Base-by-base conservation (phyloP, 2,888 invertebrate species). In the Drosophila rubida region DNA sequence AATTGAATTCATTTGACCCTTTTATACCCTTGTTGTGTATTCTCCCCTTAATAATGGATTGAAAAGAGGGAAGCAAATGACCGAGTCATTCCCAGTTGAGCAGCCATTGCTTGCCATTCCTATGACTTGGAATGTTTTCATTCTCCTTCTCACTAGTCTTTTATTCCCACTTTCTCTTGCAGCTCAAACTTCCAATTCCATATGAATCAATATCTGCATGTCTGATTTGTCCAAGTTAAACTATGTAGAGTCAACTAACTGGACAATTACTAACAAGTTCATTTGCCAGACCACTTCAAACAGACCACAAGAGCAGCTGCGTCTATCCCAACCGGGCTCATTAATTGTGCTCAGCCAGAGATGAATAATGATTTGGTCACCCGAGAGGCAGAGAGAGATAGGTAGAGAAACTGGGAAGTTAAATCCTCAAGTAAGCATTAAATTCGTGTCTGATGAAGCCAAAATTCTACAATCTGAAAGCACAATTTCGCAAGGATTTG, bases 331-430 rank as follows among this genome's bases (percentile, higher is more conserved):
- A 42, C n/a, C 30, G n/a, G 68, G 55, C 78, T 78, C 78, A 78
- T 75, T 75, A 75, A 75, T 69, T 73, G 64, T 73, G 54, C 64
- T 57, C 48, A 73, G 23, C 49, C 61, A 78, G 55, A 78, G 73
- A 73, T 78, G 69, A 77, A 60, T 65, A 73, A 73, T 73, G 58
- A 73, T 55, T 57, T 59, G 58, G 53, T 41, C 27, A 23, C 11
- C 5, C 32, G n/a, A 41, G 27, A 22, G 16, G 3, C 11, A 25
- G 13, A 37, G 13, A 2, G 9, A 22, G 5, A 13, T 2, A 19
- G 25, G 11, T 6, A 35, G 2, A 7, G 32, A 5, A 4, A 45
- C n/a, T 35, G 32, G 22, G n/a, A 4, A 22, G 22, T n/a, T 14
- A 19, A 19, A 9, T 30, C 35, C 14, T 5, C 22, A 37, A 45